A percentile compares a stretch with the other conserved stretches of the same genome.
Evolutionary conservation across 2,113 vertebrate genomes (phyloP).

Genomic region (Madoqua kirkii): DNA sequence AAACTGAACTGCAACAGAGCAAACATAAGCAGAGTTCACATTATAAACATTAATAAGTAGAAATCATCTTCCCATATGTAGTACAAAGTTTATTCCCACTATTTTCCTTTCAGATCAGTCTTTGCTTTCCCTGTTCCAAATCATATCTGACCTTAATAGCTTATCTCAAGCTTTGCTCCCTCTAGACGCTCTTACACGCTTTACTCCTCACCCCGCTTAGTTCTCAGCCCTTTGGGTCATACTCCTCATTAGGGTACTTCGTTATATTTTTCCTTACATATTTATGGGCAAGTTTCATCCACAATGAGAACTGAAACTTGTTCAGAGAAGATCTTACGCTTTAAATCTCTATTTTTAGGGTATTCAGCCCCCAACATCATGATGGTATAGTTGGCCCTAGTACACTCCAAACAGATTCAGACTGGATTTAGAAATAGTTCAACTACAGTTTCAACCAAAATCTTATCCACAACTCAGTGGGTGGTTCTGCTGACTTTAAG

Average conservation of each 20-base stretch:
- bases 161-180: neutral
- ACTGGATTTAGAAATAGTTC: neutral
- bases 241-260: neutral
- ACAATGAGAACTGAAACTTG: neutral
- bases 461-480: neutral
- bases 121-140: neutral
- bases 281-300: neutral
- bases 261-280: neutral
- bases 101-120: neutral
- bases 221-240: neutral
- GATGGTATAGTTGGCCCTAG: neutral
- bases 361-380: neutral
- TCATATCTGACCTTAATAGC: neutral
- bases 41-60: neutral
- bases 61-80: neutral
- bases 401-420: neutral
- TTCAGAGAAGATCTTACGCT: neutral
- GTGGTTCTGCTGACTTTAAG: neutral
- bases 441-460: neutral
- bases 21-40: neutral
- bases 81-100: neutral
- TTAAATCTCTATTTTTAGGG: neutral
- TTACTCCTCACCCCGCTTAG: neutral
- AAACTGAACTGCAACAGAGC: neutral
- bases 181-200: neutral